Percentiles rank a stretch among this genome's conserved stretches.
Evolutionary conservation across 2,888 invertebrate species (phyloP).

Genomic region (Tenodera sinensis): DNA sequence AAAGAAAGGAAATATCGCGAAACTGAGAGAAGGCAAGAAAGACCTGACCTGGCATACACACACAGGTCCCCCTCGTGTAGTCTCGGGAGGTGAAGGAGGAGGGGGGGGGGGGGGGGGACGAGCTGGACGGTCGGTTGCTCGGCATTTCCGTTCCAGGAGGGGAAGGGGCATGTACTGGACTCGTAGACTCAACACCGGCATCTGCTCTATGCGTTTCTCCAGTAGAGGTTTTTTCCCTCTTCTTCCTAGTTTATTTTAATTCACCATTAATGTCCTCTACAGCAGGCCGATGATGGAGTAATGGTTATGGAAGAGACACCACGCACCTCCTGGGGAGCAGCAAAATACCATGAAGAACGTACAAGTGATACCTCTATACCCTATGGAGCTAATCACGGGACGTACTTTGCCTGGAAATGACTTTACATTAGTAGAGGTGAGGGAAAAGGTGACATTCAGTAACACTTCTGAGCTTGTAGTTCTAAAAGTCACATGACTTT

Average conservation of each 20-base stretch:
- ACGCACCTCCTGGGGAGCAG: no score
- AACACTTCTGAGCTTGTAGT: no score
- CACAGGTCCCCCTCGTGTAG: not conserved
- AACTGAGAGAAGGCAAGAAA: not conserved
- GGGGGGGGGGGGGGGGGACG: no score
- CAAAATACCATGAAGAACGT: no score
- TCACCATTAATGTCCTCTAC: not conserved
- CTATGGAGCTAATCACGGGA: no score
- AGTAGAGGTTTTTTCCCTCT: not conserved
- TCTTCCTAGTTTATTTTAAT: not conserved
- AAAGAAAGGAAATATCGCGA: not conserved
- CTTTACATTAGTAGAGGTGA: no score
- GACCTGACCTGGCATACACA: not conserved
- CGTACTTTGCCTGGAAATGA: no score
- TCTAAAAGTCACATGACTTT: no score
- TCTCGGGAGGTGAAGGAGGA: no score
- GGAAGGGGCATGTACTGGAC: not conserved
- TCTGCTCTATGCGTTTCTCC: not conserved
- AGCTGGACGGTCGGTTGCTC: not conserved
- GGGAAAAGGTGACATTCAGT: no score
- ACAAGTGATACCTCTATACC: no score
- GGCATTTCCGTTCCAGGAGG: not conserved
- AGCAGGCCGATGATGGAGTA: not conserved
- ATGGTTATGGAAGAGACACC: not conserved
- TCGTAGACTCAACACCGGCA: not conserved